These are phyloP conservation scores for Karalla daura DNA, from an alignment of 2,797 vertebrate species.

Conservation along the genomic window DNA sequence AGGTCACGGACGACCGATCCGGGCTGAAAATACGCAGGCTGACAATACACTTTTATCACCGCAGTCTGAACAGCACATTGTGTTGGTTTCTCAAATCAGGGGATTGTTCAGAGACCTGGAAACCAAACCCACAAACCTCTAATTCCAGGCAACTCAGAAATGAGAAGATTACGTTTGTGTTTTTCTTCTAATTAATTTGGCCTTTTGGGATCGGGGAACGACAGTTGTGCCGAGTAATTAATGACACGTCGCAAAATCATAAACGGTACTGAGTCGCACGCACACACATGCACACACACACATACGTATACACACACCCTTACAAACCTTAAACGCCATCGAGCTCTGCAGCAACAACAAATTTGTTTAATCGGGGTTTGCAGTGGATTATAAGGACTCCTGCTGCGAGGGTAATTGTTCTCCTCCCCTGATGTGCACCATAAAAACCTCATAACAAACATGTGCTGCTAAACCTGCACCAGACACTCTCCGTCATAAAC, in stretches of 20 bases:
- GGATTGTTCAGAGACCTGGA: conserved; percentile 30
- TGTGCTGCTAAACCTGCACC: conserved; percentile 62
- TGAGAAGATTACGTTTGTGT: conserved; percentile 37
- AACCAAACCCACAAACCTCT: conserved; percentile 5
- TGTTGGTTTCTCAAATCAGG: conserved; percentile 47
- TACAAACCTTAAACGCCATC: conserved; percentile 52
- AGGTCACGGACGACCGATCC: conserved; percentile 58
- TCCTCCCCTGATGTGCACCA: conserved; percentile 65
- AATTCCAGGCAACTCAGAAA: conserved; percentile 40
- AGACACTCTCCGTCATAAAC: conserved; percentile 56
- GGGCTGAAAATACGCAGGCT: conserved; percentile 43
- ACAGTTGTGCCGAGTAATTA: conserved; percentile 39
- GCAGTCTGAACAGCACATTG: conserved; percentile 38
- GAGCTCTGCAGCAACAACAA: conserved; percentile 58
- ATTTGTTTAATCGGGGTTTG: conserved; percentile 67
- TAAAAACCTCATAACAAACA: conserved; percentile 77
- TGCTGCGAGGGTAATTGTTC: conserved; percentile 76
- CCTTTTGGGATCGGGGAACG: conserved; percentile 41
- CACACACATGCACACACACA: too few species aligned
- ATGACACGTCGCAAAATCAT: conserved; percentile 51
- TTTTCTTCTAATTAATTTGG: conserved; percentile 35
- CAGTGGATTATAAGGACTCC: conserved; percentile 66
- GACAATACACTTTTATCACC: conserved; percentile 51
- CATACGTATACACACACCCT: conserved; percentile 31
- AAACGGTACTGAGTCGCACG: conserved; percentile 48